phyloP scores from a whole-genome alignment of 2,797 vertebrate genomes.

The Cercopithecus diana region DNA sequence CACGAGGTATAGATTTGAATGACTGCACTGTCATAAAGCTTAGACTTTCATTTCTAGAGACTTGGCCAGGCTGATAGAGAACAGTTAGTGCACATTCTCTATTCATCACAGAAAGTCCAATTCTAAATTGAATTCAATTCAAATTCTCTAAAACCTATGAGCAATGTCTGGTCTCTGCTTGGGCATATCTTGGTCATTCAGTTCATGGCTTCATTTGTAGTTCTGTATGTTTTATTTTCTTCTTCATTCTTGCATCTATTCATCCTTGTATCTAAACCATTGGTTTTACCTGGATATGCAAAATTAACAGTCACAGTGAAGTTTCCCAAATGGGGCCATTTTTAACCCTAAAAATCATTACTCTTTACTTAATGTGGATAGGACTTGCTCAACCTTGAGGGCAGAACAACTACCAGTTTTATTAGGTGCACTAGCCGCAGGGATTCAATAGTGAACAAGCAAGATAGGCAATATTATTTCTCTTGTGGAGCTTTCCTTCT shows the following conservation, averaged over 20 bases:
- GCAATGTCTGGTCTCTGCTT: neutral
- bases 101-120: neutral
- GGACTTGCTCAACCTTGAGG: neutral
- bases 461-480: neutral
- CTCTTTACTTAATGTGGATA: neutral
- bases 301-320: neutral
- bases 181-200: neutral
- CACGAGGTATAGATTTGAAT: neutral
- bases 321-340: neutral
- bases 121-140: neutral
- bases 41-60: neutral
- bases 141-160: neutral
- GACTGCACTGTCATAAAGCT: neutral
- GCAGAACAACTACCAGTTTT: neutral
- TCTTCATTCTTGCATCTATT: neutral
- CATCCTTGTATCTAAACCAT: neutral
- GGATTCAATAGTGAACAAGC: neutral
- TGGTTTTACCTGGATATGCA: neutral
- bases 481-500: neutral
- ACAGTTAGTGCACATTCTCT: neutral
- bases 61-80: neutral
- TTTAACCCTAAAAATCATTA: neutral
- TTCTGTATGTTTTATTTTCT: neutral
- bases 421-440: neutral
- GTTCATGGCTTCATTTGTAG: neutral